These are phyloP conservation scores for Arctia plantaginis DNA, from an alignment of 2,888 invertebrate genomes.

Conservation along the genomic window DNA sequence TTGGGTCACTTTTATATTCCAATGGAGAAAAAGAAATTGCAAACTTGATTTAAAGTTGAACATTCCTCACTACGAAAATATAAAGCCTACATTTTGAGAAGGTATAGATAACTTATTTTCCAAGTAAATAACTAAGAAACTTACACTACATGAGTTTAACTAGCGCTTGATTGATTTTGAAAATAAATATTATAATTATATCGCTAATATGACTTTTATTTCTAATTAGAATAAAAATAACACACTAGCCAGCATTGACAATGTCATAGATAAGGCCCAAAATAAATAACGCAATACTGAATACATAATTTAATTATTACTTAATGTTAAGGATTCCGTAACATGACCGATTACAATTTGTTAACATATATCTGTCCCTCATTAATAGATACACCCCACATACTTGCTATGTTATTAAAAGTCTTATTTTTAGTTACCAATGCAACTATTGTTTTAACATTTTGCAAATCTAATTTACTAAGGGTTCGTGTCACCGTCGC, in stretches of 20 bases:
- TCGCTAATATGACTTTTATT: too few species aligned
- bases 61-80: too few species aligned
- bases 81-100: too few species aligned
- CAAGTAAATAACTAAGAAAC: too few species aligned
- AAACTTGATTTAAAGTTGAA: too few species aligned
- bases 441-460: conserved; percentile 38
- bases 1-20: too few species aligned
- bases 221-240: neutral
- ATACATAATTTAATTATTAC: conserved; percentile 10
- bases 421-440: conserved; percentile 24
- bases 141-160: neutral
- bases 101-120: too few species aligned
- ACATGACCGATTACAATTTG: conserved; percentile 24
- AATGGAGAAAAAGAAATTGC: too few species aligned
- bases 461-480: conserved; percentile 23
- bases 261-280: neutral
- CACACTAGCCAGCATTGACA: neutral
- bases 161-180: neutral
- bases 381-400: conserved; percentile 43
- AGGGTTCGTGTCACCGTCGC: conserved; percentile 33
- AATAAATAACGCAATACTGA: conserved; percentile 16
- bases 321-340: conserved; percentile 11
- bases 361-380: conserved; percentile 34
- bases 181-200: neutral
- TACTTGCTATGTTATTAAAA: conserved; percentile 13